phyloP scores from a whole-genome alignment of 1,140 invertebrate species.

The Contarinia nasturtii region DNA sequence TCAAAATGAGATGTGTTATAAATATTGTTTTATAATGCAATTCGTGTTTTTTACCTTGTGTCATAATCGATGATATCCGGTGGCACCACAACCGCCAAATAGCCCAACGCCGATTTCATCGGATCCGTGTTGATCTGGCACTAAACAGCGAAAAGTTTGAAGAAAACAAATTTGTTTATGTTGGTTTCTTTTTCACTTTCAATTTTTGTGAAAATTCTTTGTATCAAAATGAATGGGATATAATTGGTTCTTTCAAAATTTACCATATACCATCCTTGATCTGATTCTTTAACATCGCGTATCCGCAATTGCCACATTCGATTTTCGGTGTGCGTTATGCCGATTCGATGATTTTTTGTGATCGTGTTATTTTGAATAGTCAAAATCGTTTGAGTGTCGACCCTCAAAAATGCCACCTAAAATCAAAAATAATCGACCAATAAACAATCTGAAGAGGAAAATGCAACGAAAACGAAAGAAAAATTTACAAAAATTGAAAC shows the following conservation, averaged over 20 bases:
- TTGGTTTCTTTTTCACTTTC: neutral
- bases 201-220: neutral
- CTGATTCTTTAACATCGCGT: conserved; percentile 53
- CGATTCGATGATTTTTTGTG: conserved; percentile 70
- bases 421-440: too few species aligned
- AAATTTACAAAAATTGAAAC: too few species aligned
- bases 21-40: too few species aligned
- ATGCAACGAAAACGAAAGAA: too few species aligned
- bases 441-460: too few species aligned
- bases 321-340: conserved; percentile 59
- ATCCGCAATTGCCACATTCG: conserved; percentile 72
- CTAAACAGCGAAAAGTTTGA: neutral
- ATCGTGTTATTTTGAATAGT: conserved; percentile 76
- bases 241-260: neutral
- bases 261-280: conserved; percentile 68
- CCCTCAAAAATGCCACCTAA: conserved; percentile 74
- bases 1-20: too few species aligned
- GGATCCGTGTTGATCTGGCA: neutral
- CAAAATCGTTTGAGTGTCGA: conserved; percentile 79
- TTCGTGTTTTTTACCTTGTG: too few species aligned
- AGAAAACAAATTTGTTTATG: neutral
- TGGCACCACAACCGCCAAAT: conserved; percentile 23
- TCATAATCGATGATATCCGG: conserved; percentile 56
- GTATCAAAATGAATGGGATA: neutral
- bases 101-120: neutral